These are phyloP conservation scores for Corythoichthys intestinalis DNA, from an alignment of 2,113 vertebrate genomes.

Conservation along the genomic window DNA sequence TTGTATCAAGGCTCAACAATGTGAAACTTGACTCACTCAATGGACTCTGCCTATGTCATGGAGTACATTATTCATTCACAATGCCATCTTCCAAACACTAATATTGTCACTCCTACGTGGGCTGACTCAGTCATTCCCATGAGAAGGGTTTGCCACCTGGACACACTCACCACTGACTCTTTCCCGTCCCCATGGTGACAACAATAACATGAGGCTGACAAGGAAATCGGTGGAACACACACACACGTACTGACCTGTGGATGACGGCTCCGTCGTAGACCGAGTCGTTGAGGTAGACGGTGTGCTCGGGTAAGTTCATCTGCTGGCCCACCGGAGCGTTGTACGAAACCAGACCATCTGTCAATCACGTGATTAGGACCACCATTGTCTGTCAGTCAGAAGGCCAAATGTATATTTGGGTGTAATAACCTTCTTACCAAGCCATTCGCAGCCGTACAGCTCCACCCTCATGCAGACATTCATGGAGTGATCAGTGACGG, in stretches of 20 bases:
- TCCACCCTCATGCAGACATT: conserved; percentile 96
- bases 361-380: neutral
- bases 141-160: conserved; percentile 16
- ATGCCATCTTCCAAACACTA: conserved; percentile 45
- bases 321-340: conserved; percentile 84
- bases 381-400: neutral
- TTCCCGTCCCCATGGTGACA: conserved; percentile 52
- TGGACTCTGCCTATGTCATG: conserved; percentile 51
- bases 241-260: conserved; percentile 77
- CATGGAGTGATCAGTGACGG: conserved; percentile 92
- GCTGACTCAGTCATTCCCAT: conserved; percentile 54
- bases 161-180: conserved; percentile 42
- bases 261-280: conserved; percentile 91
- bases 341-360: conserved; percentile 95
- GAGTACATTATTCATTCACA: conserved; percentile 69
- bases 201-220: conserved; percentile 17
- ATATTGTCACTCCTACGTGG: conserved; percentile 26
- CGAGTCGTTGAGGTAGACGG: conserved; percentile 89
- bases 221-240: neutral
- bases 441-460: conserved; percentile 94
- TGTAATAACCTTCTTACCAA: conserved; percentile 73
- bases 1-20: neutral
- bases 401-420: neutral
- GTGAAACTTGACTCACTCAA: neutral
- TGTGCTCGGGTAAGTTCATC: conserved; percentile 70